Percentiles rank a stretch among this genome's conserved stretches.
Conservation (phyloP, 2,888 invertebrate species). For the Octonoba sinensis region DNA sequence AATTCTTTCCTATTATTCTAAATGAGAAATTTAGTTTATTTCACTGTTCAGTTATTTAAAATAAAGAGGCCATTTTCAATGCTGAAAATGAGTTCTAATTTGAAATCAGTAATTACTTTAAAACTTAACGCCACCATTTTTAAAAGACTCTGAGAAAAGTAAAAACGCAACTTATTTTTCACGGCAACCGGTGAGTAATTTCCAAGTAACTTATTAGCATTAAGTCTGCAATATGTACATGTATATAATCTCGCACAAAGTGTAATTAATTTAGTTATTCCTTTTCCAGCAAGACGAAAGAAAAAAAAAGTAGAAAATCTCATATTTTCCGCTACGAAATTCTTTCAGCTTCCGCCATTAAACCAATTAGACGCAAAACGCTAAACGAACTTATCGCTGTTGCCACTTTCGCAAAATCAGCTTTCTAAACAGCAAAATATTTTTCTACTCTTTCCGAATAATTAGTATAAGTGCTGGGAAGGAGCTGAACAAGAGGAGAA, state of each 20-base stretch:
- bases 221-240: slow-evolving; percentile 2
- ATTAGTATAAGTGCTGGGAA: slow-evolving; percentile 56
- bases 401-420: slow-evolving; percentile 51
- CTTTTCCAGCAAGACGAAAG: slow-evolving; percentile 31
- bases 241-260: too few relatives aligned
- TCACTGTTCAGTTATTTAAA: too few relatives aligned
- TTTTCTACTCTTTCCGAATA: slow-evolving; percentile 54
- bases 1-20: too few relatives aligned
- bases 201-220: slow-evolving; percentile 49
- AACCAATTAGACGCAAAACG: slow-evolving; percentile 57
- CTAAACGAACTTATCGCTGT: slow-evolving; percentile 61
- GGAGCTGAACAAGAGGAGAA: slow-evolving; percentile 1
- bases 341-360: slow-evolving; percentile 56
- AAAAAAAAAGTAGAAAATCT: slow-evolving; percentile 15
- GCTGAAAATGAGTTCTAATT: too few relatives aligned
- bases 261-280: slow-evolving; percentile 62
- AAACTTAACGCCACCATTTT: too few relatives aligned
- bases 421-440: slow-evolving; percentile 52
- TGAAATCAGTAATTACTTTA: too few relatives aligned
- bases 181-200: slow-evolving; percentile 3
- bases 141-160: too few relatives aligned
- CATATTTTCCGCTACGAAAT: slow-evolving; percentile 43
- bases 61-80: too few relatives aligned
- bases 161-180: too few relatives aligned
- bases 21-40: too few relatives aligned